Conservation (phyloP, 2,113 vertebrate genomes). For the Perognathus longimembris region DNA sequence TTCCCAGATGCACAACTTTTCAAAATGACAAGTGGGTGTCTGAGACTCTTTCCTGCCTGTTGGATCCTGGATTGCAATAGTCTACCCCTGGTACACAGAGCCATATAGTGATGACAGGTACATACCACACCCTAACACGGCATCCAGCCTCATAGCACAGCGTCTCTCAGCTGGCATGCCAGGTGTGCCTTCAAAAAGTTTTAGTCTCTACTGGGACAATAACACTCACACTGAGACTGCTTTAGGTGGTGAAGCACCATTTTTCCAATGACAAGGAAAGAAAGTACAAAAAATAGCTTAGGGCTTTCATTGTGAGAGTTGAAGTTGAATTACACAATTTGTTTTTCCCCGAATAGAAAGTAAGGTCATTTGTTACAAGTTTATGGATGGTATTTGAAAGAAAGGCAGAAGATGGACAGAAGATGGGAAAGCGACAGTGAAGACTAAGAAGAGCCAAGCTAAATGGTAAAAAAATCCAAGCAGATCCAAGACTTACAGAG, state of each 20-base stretch:
- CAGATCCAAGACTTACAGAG: neutral
- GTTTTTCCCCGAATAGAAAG: neutral
- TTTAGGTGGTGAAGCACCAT: neutral
- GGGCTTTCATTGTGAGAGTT: neutral
- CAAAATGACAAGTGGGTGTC: neutral
- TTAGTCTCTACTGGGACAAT: neutral
- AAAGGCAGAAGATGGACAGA: neutral
- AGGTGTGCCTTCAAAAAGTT: neutral
- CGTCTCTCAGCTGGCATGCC: neutral
- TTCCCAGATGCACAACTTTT: constrained; percentile 17
- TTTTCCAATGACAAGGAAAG: neutral
- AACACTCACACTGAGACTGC: neutral
- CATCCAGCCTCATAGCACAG: neutral
- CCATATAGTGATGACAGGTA: neutral
- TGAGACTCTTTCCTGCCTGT: neutral
- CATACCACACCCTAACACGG: neutral
- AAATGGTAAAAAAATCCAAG: no score
- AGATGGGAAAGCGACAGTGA: neutral
- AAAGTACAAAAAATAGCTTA: neutral
- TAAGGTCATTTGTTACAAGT: neutral
- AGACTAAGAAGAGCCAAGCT: neutral
- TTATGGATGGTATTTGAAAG: neutral
- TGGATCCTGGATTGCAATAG: neutral
- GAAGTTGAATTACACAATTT: neutral
- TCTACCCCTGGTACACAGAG: neutral